A percentile compares a stretch with the other conserved stretches of the same genome.
These are phyloP conservation scores for Spheniscus mendiculus DNA, from an alignment of 2,113 vertebrate species.

Conservation along the genomic window DNA sequence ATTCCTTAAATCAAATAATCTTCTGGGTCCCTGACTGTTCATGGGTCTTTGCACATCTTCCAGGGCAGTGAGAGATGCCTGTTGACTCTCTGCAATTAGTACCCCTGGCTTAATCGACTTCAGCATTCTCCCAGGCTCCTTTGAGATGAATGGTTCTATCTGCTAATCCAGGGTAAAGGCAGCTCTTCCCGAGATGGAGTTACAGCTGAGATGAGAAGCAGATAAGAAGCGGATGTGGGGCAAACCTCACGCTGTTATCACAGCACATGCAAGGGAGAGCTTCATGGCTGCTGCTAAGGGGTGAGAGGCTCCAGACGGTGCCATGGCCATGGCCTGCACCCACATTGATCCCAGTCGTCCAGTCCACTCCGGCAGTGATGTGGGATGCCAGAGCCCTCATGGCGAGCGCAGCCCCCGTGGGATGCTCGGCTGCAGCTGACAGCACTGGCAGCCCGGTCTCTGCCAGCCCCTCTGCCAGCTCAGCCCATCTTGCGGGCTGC, in stretches of 20 bases:
- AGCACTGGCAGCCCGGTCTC: not conserved
- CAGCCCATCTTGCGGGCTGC: not conserved
- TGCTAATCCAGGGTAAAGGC: not conserved
- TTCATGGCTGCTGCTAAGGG: not conserved
- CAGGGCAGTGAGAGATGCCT: not conserved
- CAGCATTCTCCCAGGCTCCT: not conserved
- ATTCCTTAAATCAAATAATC: not conserved
- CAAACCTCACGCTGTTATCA: not conserved
- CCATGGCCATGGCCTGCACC: not conserved
- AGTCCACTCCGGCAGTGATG: accelerated
- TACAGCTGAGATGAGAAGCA: not conserved
- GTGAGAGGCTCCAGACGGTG: not conserved
- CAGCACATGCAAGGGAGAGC: not conserved
- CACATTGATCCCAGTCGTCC: accelerated
- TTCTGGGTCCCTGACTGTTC: not conserved
- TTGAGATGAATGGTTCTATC: not conserved
- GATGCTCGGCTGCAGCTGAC: accelerated
- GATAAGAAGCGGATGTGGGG: not conserved
- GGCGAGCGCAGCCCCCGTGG: not conserved
- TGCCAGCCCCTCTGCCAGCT: not conserved
- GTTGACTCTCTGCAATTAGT: not conserved
- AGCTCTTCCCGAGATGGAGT: not conserved
- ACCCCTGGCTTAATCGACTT: not conserved
- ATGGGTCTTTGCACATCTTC: not conserved
- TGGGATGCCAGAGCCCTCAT: not conserved